Evolutionary conservation across 64 coral and sea anemone genomes (phyloP), one percentile per base, ranked within the genome.

Genomic region (Pachyseris speciosa): DNA sequence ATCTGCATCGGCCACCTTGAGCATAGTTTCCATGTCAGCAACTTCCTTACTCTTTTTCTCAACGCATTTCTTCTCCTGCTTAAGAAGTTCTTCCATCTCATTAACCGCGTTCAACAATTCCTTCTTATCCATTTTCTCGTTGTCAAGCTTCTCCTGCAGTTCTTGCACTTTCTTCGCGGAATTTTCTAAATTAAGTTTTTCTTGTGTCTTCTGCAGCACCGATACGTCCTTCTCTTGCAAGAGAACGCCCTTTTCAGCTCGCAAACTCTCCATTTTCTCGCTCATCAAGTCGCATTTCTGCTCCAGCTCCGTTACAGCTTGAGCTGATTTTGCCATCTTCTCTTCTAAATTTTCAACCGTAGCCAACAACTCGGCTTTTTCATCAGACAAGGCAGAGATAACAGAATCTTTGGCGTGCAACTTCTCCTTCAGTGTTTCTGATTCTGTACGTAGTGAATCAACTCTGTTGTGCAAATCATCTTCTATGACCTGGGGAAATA

Each of bases 241-340:
- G 15, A 83, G 66, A 22, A 25, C 67, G 17, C 78, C 68, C 51
- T 74, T 71, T 27, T 80, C 89, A 12, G 3, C 9, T 57, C 51
- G 71, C 26, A 92, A 31, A 11, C 19, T 42, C 7, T 92, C 66
- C 27, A 92, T 29, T 47, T 92, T 67, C 57, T 92, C 78, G 40
- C 53, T 84, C 65, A 84, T 41, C 36, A 60, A 34, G 19, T 84
- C 75, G 41, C 89, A 92, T 61, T 92, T 69, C 29, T 92, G 67
- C 39, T 92, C 52, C 3, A 81, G 77, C 30, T 61, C 77, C 13
- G 52, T 55, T 15, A 61, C 68, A 49, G 68, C 49, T 63, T 92
- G 65, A 0, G 33, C 10, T 9, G 77, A 81, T 40, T 39, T 36
- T 7, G 16, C 17, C 20, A 61, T 51, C 53, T 81, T 60, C 4